Base-by-base conservation (phyloP, 2,113 vertebrate genomes). In the Emydocephalus ijimae region DNA sequence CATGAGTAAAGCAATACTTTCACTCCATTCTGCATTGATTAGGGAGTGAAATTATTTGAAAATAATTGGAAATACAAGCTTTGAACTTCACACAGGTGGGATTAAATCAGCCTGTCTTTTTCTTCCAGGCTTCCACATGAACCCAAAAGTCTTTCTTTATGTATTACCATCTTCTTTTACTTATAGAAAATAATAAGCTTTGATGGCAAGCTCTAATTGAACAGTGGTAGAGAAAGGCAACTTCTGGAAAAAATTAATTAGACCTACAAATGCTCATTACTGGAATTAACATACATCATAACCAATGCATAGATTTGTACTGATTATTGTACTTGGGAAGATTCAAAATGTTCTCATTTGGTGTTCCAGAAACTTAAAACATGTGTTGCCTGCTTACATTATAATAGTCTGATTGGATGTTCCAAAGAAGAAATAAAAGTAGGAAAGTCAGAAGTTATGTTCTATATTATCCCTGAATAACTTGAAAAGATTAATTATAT, bases 181-280 rank as follows among this genome's bases (percentile, higher is more conserved):
- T 94, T 93, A 43, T 95, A 91, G 26, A 91, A 94, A 95, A 95
- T 95, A 94, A 92, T 91, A 92, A 81, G 88, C 89, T 96, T 89
- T 95, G 95, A 95, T 95, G 96, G 92, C 55, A 23, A 56, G 56
- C n/a, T 96, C 94, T 94, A 95, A 96, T 96, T 96, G 96, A 97
- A 93, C 92, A 95, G 94, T 89, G 93, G 48, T 92, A n/a, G 34
- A 95, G 94, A 93, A 81, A 81, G 69, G 69, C 95, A 96, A 94
- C 95, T 97, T 95, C 96, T 96, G 96, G 92, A 95, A 95, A 94
- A 96, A 96, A 97, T 89, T 96, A 93, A 96, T 97, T 97, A 94
- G 94, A 96, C 96, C 95, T 92, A 95, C 90, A 21, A 92, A 90
- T 94, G 94, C 96, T 97, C 97, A 93, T 96, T 96, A 96, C 94